Evolutionary conservation across 2,113 vertebrate genomes (phyloP), one percentile per base, ranked within the genome.

Genomic region (Passer montanus): DNA sequence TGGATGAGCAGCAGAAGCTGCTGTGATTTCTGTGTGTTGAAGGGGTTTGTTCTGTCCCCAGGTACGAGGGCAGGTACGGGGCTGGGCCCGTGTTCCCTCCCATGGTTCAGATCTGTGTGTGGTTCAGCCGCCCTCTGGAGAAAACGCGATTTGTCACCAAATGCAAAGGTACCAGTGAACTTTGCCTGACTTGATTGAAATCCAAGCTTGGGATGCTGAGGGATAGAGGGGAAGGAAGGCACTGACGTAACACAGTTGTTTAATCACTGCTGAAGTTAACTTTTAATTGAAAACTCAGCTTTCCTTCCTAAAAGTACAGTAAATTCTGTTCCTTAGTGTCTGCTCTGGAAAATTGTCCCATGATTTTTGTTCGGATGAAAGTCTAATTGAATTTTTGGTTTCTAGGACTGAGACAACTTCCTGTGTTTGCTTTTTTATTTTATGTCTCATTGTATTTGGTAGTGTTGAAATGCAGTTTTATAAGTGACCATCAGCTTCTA

Each of bases 71-170:
- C 41, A 98, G 97, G 82, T 99, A 99, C 31, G 73, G 92, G 90
- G 97, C 98, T 11, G 99, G 99, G 60, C 96, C 97, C 3, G 98
- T 98, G 83, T 98, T 98, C 55, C 97, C 99, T 31, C 97, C 98
- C 12, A 98, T 99, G 98, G 97, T 98, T 78, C 99, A 98, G 97
- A 98, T 99, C 95, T 98, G 98, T 10, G 97, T 99, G 17, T 98
- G 98, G 97, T 99, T 99, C 95, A 98, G 67, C 63, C 98, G 98
- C 44, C 99, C 99, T 44, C 97, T 99, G 59, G 99, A 99, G 96
- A 99, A 98, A 96, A 97, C 97, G 30, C 96, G 98, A 47, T 99
- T 99, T 91, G 97, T 99, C 78, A 84, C 98, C 90, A 98, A 97
- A 52, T 99, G 99, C 91, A 99, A 99, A 99, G 99, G 99, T 99